phyloP scores from a whole-genome alignment of 2,888 invertebrate genomes.

The Andrena flavipes region DNA sequence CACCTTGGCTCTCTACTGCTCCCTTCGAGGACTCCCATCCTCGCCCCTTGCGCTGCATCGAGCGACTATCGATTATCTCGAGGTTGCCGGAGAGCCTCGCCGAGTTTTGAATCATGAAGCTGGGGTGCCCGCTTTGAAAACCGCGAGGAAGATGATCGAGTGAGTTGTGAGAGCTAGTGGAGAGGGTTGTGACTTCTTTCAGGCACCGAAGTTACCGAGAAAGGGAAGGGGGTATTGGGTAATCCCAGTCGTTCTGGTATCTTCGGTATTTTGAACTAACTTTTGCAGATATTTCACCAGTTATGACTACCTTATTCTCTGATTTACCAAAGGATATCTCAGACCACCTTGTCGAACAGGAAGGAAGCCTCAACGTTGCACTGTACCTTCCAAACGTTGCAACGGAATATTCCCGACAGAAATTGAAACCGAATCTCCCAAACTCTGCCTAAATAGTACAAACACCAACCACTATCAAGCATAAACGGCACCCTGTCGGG shows the following conservation, averaged over 20 bases:
- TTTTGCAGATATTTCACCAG: too few relatives aligned
- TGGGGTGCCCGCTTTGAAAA: too few relatives aligned
- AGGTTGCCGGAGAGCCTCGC: not conserved
- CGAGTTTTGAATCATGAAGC: not conserved
- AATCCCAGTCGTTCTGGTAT: too few relatives aligned
- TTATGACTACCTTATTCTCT: too few relatives aligned
- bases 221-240: too few relatives aligned
- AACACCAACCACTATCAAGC: not conserved
- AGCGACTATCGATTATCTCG: conserved; percentile 50
- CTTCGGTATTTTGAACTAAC: too few relatives aligned
- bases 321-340: too few relatives aligned
- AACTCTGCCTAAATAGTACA: not conserved
- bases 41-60: conserved; percentile 29
- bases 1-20: conserved; percentile 39
- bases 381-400: too few relatives aligned
- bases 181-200: not conserved
- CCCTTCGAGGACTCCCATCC: conserved; percentile 42
- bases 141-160: too few relatives aligned
- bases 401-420: not conserved
- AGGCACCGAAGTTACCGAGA: not conserved
- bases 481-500: not conserved
- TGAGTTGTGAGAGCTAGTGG: not conserved
- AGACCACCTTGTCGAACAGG: too few relatives aligned
- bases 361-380: too few relatives aligned
- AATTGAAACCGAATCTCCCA: not conserved